Evolutionary conservation across 2,113 vertebrate species (phyloP).

Genomic region (Chascanopsetta lugubris): DNA sequence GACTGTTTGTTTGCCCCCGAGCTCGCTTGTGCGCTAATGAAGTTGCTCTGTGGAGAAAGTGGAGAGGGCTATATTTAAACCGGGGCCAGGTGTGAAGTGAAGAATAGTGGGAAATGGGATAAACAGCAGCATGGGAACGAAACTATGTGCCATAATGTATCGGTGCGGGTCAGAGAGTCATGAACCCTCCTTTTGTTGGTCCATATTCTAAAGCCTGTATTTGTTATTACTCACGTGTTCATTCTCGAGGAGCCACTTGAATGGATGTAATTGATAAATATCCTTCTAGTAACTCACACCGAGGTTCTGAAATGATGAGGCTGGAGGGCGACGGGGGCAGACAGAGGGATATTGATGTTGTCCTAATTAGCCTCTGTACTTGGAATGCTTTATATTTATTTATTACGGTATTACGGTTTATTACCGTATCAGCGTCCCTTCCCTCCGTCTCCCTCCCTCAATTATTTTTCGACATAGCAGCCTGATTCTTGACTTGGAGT

Average conservation of each 20-base stretch:
- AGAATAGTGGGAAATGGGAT: background rate
- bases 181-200: conserved; percentile 3
- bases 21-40: background rate
- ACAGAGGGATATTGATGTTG: conserved; percentile 50
- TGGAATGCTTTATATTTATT: conserved; percentile 55
- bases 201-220: conserved; percentile 9
- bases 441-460: background rate
- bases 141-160: background rate
- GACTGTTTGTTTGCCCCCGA: background rate
- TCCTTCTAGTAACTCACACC: conserved; percentile 40
- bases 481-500: conserved; percentile 49
- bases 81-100: background rate
- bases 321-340: conserved; percentile 16
- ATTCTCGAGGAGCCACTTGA: conserved; percentile 48
- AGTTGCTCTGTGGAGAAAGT: background rate
- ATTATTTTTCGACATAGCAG: conserved; percentile 4
- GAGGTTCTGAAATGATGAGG: conserved; percentile 60
- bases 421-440: conserved; percentile 42
- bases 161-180: background rate
- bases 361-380: conserved; percentile 64
- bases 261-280: conserved; percentile 41
- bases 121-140: background rate
- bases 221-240: conserved; percentile 47
- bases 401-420: conserved; percentile 44
- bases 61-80: background rate